Base-by-base conservation (phyloP, 2,113 vertebrate species). In the Monarcha castaneiventris region DNA sequence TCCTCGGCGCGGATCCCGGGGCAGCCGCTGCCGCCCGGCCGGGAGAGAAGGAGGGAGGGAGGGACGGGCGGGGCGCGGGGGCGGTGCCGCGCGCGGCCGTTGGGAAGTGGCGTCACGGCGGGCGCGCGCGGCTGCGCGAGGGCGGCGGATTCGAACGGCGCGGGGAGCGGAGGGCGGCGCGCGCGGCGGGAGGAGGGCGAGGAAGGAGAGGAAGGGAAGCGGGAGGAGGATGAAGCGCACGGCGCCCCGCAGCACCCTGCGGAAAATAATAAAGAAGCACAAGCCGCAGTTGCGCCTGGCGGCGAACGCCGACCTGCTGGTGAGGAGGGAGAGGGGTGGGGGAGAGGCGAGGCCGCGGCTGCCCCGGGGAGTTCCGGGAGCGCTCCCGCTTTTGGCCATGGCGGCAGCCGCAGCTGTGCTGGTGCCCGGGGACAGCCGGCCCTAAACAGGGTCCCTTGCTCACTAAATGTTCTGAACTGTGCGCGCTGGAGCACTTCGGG, bases 301-400 rank as follows among this genome's bases (percentile, higher is more conserved):
- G 46, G 67, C 77, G 3, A 86, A 95, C 55, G 3, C 67, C 30
- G 98, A 98, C 62, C 66, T 98, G 15, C 90, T 98, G 98, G 98
- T 98, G 96, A 98, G 98, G 48, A 77, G 96, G 96, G 43, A 55
- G 78, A 14, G 58, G 66, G 62, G 56, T 9, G 66, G 61, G 69
- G 35, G 35, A 35, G 26, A 30, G 7, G 52, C 3, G 55, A 3
- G 61, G 52, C 44, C 2, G 46, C 13, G 29, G 52, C 27, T 8
- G 16, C 6, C 32, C 26, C 13, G 25, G 9, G 14, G 5, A 41
- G 39, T 7, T 7, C 16, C 14, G 17, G 54, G 18, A 21, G 32
- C 29, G 2, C 61, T 7, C 10, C 58, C 5, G 58, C 35, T 12
- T 9, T 37, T 8, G 68, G 66, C 30, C 15, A 0, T 3, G 62